Evolutionary conservation across 2,888 invertebrate genomes (phyloP).

Genomic region (Stenodera caucasica): DNA sequence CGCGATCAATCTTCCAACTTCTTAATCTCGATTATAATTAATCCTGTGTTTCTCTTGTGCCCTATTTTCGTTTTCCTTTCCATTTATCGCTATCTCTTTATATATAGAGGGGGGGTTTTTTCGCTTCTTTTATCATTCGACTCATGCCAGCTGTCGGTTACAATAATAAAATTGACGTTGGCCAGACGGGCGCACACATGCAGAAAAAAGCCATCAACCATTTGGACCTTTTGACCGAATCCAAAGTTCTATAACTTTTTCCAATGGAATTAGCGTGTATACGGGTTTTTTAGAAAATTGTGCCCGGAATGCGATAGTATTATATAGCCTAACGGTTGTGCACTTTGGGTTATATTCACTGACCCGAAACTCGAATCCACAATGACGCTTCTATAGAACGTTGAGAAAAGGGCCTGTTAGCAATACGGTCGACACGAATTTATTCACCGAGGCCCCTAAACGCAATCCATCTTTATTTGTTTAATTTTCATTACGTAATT

Average conservation of each 20-base stretch:
- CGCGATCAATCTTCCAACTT: not conserved
- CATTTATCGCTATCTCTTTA: no score
- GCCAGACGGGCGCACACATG: not conserved
- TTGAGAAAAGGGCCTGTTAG: conserved; percentile 34
- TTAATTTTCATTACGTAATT: conserved; percentile 26
- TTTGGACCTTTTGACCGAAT: not conserved
- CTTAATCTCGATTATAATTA: not conserved
- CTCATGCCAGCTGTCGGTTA: not conserved
- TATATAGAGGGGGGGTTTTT: no score
- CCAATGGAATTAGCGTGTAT: conserved; percentile 35
- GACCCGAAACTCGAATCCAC: conserved; percentile 39
- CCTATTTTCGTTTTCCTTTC: not conserved
- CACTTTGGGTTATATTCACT: conserved; percentile 26
- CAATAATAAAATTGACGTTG: conserved; percentile 3
- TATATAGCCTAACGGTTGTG: no score
- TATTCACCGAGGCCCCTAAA: conserved; percentile 33
- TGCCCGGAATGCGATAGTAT: conserved; percentile 29
- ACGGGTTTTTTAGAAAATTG: conserved; percentile 27
- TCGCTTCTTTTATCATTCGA: not conserved
- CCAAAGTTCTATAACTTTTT: conserved; percentile 14
- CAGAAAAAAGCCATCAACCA: conserved; percentile 6
- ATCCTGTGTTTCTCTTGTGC: not conserved
- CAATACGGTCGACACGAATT: conserved; percentile 37
- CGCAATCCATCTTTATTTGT: conserved; percentile 37
- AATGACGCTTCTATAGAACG: conserved; percentile 29